phyloP scores from a whole-genome alignment of 2,888 invertebrate species.

The Diabrotica balteata region DNA sequence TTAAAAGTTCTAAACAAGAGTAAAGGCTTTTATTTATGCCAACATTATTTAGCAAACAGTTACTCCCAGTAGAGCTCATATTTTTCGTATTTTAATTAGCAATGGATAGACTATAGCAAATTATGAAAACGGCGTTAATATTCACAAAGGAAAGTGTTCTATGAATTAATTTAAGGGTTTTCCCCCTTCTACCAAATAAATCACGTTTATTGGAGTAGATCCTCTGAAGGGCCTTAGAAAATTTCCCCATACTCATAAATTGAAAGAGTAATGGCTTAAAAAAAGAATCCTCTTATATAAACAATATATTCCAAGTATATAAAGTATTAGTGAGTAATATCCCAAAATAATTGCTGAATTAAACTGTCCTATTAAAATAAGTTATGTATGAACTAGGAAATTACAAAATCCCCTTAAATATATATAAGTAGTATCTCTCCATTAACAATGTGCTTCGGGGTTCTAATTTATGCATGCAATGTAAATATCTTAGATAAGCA shows the following conservation, averaged over 20 bases:
- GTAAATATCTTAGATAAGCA: slow-evolving; percentile 47
- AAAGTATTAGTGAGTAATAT: slow-evolving; percentile 41
- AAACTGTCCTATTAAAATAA: slow-evolving; percentile 49
- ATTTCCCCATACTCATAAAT: slow-evolving; percentile 16
- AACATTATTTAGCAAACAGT: not conserved
- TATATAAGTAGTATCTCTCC: slow-evolving; percentile 49
- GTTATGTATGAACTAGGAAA: slow-evolving; percentile 48
- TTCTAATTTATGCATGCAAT: slow-evolving; percentile 51
- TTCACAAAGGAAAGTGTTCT: no score
- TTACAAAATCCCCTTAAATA: slow-evolving; percentile 49
- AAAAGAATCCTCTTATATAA: slow-evolving; percentile 22
- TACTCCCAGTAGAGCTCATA: not conserved
- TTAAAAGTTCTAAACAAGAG: no score
- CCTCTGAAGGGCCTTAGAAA: slow-evolving; percentile 1
- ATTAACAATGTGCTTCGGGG: slow-evolving; percentile 54
- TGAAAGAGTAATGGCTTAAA: slow-evolving; percentile 11
- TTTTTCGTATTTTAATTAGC: no score
- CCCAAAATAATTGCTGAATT: slow-evolving; percentile 46
- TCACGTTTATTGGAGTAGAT: no score
- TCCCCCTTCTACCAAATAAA: no score
- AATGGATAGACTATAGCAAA: no score
- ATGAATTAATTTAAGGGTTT: no score
- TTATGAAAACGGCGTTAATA: no score
- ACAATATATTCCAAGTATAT: slow-evolving; percentile 24
- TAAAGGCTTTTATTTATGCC: no score